These are phyloP conservation scores for Drepana arcuata DNA, from an alignment of 1,140 invertebrate species.

Conservation along the genomic window DNA sequence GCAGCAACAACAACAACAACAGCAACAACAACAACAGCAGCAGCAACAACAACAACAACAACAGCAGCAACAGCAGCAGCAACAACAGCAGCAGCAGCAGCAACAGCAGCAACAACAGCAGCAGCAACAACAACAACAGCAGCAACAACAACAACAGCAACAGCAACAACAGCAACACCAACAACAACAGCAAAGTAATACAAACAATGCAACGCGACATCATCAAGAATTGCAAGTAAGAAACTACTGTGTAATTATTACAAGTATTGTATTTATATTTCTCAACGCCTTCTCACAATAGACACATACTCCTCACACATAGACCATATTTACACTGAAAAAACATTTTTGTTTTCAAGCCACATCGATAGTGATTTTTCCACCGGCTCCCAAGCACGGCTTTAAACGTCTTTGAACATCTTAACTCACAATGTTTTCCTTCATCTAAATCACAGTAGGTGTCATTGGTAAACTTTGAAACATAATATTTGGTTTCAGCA, in stretches of 20 bases:
- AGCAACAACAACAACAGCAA: slow-evolving; percentile 53
- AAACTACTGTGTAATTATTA: slow-evolving; percentile 5
- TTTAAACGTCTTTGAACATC: too few relatives aligned
- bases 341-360: too few relatives aligned
- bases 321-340: too few relatives aligned
- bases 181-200: slow-evolving; percentile 57
- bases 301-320: too few relatives aligned
- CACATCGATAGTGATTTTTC: too few relatives aligned
- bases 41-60: slow-evolving; percentile 63
- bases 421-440: too few relatives aligned
- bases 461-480: too few relatives aligned
- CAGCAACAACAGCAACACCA: slow-evolving; percentile 55
- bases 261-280: slow-evolving; percentile 1
- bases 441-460: too few relatives aligned
- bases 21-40: slow-evolving; percentile 37
- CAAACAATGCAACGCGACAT: slow-evolving; percentile 40
- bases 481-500: too few relatives aligned
- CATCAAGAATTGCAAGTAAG: slow-evolving; percentile 64
- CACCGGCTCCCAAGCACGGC: too few relatives aligned
- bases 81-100: slow-evolving; percentile 54
- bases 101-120: slow-evolving; percentile 27
- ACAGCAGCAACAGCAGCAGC: slow-evolving; percentile 61
- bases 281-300: too few relatives aligned
- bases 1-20: slow-evolving; percentile 45
- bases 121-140: slow-evolving; percentile 28